Evolutionary conservation across 1,140 invertebrate genomes (phyloP).

Genomic region (Phortica variegata): DNA sequence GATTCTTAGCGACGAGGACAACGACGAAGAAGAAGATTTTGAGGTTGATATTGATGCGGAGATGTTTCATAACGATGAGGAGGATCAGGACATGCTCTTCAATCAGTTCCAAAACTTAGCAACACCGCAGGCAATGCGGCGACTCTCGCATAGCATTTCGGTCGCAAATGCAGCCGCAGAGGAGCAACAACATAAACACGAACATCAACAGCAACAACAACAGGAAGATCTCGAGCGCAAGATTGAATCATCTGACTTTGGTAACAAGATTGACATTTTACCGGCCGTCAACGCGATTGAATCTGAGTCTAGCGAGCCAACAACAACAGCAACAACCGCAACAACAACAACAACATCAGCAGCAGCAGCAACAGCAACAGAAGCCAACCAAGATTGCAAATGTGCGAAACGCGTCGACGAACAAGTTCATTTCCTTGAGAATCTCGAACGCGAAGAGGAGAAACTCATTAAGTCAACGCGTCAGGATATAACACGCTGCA

Average conservation of each 20-base stretch:
- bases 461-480: constrained; percentile 48
- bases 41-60: constrained; percentile 41
- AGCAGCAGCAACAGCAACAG: constrained; percentile 20
- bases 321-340: neutral
- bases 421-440: constrained; percentile 44
- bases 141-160: constrained; percentile 43
- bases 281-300: neutral
- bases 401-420: constrained; percentile 48
- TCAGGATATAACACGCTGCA: constrained; percentile 41
- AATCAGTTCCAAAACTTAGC: constrained; percentile 36
- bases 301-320: neutral
- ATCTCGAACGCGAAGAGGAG: constrained; percentile 42
- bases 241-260: too few species aligned
- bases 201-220: neutral
- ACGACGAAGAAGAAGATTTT: constrained; percentile 29
- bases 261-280: too few species aligned
- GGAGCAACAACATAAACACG: constrained; percentile 15
- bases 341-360: neutral
- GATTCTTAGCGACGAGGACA: neutral
- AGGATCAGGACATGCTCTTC: constrained; percentile 8
- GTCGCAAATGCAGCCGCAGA: constrained; percentile 37
- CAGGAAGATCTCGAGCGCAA: too few species aligned
- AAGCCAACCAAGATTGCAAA: constrained; percentile 33
- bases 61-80: constrained; percentile 14
- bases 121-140: constrained; percentile 40